Evolutionary conservation across 2,888 invertebrate genomes (phyloP).

Genomic region (Tryphoninae sp.): DNA sequence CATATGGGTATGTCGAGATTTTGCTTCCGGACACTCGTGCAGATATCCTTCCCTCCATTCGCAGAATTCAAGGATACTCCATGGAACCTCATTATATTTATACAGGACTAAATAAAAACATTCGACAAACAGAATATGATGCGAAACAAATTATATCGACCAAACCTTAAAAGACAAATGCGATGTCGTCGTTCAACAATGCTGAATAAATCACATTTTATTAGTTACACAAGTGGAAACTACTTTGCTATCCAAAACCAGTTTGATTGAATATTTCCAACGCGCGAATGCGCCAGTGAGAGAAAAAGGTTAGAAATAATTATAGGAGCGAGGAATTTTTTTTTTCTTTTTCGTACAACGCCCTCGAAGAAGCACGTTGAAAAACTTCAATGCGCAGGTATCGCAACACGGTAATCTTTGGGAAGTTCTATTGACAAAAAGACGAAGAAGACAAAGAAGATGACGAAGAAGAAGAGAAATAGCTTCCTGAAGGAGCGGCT

Average conservation of each 20-base stretch:
- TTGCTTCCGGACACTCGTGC: conserved; percentile 8
- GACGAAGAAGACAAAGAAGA: conserved; percentile 10
- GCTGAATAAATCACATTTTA: conserved; percentile 9
- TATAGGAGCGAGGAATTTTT: neutral
- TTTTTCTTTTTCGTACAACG: neutral
- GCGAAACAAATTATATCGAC: neutral
- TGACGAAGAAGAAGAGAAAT: neutral
- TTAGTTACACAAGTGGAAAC: neutral
- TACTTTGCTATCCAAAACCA: neutral
- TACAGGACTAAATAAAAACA: neutral
- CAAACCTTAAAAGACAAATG: neutral
- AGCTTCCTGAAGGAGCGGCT: conserved; percentile 23
- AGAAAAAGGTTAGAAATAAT: neutral
- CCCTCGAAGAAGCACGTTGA: conserved; percentile 3
- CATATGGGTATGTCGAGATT: conserved; percentile 5
- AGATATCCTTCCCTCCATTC: conserved; percentile 6
- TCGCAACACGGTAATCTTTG: neutral
- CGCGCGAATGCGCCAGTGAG: neutral
- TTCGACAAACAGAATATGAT: neutral
- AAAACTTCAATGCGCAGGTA: neutral
- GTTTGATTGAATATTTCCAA: neutral
- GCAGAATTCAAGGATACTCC: neutral
- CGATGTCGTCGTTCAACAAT: neutral
- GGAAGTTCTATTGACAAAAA: conserved; percentile 5
- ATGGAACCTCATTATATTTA: neutral